Conservation (phyloP, 1,140 invertebrate genomes). For the Asbolus verrucosus region DNA sequence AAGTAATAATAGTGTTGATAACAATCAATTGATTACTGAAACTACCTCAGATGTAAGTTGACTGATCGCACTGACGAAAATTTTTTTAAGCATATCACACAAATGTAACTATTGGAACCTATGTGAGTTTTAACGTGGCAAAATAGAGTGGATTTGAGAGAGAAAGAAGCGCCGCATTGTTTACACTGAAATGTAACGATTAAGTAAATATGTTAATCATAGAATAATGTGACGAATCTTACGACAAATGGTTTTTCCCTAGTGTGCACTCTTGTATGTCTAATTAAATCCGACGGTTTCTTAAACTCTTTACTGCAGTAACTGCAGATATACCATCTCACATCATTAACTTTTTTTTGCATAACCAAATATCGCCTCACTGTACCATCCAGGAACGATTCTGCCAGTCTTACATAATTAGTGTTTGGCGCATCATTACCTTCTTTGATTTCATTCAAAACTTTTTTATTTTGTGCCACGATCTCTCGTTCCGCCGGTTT, state of each 20-base stretch:
- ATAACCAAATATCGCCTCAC: slow-evolving; percentile 57
- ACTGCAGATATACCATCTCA: slow-evolving; percentile 60
- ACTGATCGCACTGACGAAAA: slow-evolving; percentile 44
- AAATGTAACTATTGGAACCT: slow-evolving; percentile 5
- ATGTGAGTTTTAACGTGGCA: slow-evolving; percentile 58
- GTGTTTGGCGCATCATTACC: background rate
- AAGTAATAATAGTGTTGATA: background rate
- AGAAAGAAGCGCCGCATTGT: slow-evolving; percentile 55
- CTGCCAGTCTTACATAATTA: slow-evolving; percentile 47
- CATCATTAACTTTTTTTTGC: slow-evolving; percentile 58
- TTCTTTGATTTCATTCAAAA: background rate
- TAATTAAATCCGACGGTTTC: slow-evolving; percentile 64
- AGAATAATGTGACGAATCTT: no score
- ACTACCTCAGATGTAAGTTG: slow-evolving; percentile 50
- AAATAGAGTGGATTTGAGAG: slow-evolving; percentile 58
- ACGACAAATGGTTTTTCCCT: slow-evolving; percentile 62
- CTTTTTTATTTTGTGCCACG: background rate
- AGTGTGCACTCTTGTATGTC: slow-evolving; percentile 63
- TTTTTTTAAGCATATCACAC: slow-evolving; percentile 44
- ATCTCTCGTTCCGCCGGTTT: background rate
- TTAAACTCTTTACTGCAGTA: slow-evolving; percentile 62
- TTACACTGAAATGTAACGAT: slow-evolving; percentile 54
- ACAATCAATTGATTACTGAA: background rate
- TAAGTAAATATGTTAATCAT: no score
- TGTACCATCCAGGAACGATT: slow-evolving; percentile 50